Evolutionary conservation across 1,140 invertebrate species (phyloP).

Genomic region (Micrasema minimum): DNA sequence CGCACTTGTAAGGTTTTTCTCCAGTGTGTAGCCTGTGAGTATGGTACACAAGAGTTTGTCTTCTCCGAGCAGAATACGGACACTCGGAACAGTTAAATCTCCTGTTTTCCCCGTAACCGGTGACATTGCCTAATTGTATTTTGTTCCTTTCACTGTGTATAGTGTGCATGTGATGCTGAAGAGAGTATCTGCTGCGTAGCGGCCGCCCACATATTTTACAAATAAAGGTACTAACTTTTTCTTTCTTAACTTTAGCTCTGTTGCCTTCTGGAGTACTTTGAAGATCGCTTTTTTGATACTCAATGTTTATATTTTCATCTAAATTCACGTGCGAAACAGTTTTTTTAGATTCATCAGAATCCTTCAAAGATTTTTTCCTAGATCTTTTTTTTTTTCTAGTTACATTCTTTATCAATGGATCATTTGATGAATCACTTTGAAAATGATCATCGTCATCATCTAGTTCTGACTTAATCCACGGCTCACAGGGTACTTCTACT

Average conservation of each 20-base stretch:
- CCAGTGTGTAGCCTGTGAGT: constrained; percentile 66
- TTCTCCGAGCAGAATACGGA: constrained; percentile 60
- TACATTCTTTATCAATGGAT: background rate
- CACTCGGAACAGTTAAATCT: constrained; percentile 62
- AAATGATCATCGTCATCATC: background rate
- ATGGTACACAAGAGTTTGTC: constrained; percentile 63
- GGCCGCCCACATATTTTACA: constrained; percentile 41
- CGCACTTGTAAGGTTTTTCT: constrained; percentile 61
- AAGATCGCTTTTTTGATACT: background rate
- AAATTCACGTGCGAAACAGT: no score
- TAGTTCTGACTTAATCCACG: constrained; percentile 15
- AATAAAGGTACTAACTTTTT: background rate
- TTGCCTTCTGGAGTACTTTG: background rate
- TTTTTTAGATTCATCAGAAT: background rate
- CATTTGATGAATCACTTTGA: background rate
- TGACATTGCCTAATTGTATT: constrained; percentile 39
- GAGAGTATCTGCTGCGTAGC: constrained; percentile 23
- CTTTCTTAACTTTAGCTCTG: background rate
- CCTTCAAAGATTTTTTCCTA: background rate
- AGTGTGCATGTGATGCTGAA: constrained; percentile 34
- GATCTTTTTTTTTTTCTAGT: background rate
- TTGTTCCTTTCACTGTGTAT: constrained; percentile 53
- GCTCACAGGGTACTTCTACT: no score
- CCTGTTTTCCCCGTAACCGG: constrained; percentile 57
- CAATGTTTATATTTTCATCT: background rate